Conservation (phyloP, 2,113 vertebrate genomes). For the Lates calcarifer region DNA sequence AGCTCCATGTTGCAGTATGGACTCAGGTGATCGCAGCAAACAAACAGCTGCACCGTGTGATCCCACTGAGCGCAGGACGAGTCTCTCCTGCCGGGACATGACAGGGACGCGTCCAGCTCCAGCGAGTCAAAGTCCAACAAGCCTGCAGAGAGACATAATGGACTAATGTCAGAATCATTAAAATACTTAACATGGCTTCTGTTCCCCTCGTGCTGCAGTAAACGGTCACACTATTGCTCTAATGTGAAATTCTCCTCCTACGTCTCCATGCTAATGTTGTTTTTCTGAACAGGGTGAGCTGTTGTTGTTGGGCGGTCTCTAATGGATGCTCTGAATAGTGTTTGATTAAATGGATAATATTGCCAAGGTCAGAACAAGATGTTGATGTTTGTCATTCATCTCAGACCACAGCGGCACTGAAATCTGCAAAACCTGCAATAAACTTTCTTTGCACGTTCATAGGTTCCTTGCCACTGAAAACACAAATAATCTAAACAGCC, state of each 20-base stretch:
- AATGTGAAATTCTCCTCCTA: neutral
- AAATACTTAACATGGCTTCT: neutral
- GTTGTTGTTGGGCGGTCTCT: too few species aligned
- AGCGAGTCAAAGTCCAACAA: conserved; percentile 66
- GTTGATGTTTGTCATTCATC: too few species aligned
- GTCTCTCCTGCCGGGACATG: conserved; percentile 83
- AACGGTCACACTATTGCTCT: neutral
- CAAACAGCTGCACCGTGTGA: conserved; percentile 85
- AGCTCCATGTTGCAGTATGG: conserved; percentile 81
- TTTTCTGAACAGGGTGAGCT: neutral
- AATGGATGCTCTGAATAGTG: too few species aligned
- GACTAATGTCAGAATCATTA: neutral
- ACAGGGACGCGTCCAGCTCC: conserved; percentile 84
- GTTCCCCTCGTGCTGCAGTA: too few species aligned
- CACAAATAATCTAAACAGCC: too few species aligned
- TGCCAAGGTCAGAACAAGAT: too few species aligned
- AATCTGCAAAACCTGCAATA: neutral
- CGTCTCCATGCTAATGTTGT: neutral
- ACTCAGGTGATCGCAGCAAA: conserved; percentile 80
- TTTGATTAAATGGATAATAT: too few species aligned
- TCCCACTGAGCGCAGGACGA: conserved; percentile 85
- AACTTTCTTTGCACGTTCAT: neutral
- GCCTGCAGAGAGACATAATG: conserved; percentile 53
- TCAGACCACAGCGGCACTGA: too few species aligned
- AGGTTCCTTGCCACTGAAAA: neutral